A percentile compares a stretch with the other conserved stretches of the same genome.
Conservation (phyloP, 2,797 vertebrate species). For the Anguilla obscura region DNA sequence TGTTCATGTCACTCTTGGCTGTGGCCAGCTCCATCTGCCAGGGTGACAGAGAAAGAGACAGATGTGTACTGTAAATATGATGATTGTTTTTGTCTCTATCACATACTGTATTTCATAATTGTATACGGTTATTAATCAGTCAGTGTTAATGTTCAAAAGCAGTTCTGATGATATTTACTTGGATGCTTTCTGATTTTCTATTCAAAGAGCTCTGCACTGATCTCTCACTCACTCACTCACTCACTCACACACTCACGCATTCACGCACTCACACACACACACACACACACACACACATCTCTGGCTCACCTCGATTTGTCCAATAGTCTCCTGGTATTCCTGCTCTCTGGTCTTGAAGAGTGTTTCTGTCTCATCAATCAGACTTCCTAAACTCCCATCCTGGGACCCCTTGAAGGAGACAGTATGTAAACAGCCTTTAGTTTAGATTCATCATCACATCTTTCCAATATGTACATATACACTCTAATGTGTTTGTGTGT, state of each 20-base stretch:
- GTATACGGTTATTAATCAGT: too few species aligned
- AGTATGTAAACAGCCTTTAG: background rate
- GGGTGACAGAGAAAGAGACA: background rate
- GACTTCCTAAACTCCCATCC: conserved; percentile 90
- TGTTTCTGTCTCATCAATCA: conserved; percentile 94
- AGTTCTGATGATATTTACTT: too few species aligned
- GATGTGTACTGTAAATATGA: background rate
- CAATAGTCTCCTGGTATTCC: conserved; percentile 96
- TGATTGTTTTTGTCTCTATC: too few species aligned
- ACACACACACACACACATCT: background rate
- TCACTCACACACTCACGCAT: background rate
- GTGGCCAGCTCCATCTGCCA: conserved; percentile 69
- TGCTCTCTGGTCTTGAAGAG: conserved; percentile 95
- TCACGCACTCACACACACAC: background rate
- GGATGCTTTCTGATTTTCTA: too few species aligned
- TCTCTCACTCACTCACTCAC: too few species aligned
- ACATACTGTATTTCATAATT: too few species aligned
- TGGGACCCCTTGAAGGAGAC: conserved; percentile 69
- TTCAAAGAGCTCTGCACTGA: too few species aligned
- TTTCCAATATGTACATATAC: background rate
- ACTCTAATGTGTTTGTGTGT: background rate
- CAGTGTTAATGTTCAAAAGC: too few species aligned
- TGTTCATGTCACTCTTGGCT: conserved; percentile 74
- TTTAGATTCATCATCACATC: background rate
- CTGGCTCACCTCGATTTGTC: conserved; percentile 89